Percentiles rank a stretch among this genome's conserved stretches.
Evolutionary conservation across 2,113 vertebrate genomes (phyloP).

Genomic region (Sapajus apella): DNA sequence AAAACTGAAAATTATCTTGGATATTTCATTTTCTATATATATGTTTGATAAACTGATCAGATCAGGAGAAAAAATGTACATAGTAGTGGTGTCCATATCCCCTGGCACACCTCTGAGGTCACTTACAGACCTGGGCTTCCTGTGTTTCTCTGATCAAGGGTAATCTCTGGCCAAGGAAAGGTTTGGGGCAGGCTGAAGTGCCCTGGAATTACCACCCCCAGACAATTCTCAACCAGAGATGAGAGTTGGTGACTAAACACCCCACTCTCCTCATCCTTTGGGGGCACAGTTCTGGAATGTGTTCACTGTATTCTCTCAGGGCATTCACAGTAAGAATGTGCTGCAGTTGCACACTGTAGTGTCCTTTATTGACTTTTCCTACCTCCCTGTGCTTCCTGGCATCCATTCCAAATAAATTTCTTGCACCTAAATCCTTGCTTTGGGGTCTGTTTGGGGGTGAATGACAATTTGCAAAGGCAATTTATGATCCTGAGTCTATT

Average conservation of each 20-base stretch:
- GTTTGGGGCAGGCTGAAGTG: neutral
- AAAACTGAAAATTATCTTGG: neutral
- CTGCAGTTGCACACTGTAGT: neutral
- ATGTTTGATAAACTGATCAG: neutral
- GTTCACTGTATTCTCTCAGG: neutral
- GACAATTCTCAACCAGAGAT: neutral
- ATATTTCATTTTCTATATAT: constrained; percentile 19
- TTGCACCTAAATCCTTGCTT: constrained; percentile 10
- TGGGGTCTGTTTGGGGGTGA: neutral
- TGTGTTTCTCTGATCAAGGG: neutral
- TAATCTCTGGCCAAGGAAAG: neutral
- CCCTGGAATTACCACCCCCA: neutral
- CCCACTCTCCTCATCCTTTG: neutral
- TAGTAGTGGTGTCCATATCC: neutral
- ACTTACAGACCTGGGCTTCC: neutral
- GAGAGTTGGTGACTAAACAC: neutral
- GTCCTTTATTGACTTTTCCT: neutral
- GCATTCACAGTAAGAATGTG: neutral
- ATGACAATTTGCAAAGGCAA: neutral
- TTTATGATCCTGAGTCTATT: neutral
- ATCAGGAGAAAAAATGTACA: neutral
- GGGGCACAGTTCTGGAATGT: neutral
- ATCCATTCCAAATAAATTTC: neutral
- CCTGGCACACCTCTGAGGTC: neutral
- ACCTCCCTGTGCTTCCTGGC: neutral